Evolutionary conservation across 2,888 invertebrate genomes (phyloP).

Genomic region (Plagodis dolabraria): DNA sequence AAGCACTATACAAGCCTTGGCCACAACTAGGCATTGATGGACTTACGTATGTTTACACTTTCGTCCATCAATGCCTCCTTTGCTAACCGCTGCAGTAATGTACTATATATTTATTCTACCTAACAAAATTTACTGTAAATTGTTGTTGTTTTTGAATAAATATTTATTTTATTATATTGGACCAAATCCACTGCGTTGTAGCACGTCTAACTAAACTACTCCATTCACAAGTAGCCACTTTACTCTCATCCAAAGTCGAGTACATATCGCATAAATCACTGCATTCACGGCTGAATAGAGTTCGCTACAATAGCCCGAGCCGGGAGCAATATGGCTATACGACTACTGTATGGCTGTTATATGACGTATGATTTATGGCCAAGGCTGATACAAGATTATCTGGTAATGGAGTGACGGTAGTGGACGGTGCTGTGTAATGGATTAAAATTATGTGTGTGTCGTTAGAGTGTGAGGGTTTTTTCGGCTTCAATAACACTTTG

Average conservation of each 20-base stretch:
- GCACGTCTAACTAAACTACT: conserved; percentile 3
- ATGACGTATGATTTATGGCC: conserved; percentile 32
- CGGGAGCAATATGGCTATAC: conserved; percentile 36
- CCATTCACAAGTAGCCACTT: conserved; percentile 11
- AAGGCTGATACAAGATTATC: conserved; percentile 32
- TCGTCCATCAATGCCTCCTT: too few species aligned
- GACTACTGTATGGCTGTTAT: neutral
- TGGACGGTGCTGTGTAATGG: neutral
- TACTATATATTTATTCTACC: too few species aligned
- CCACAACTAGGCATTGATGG: too few species aligned
- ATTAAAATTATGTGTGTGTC: too few species aligned
- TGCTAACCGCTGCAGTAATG: too few species aligned
- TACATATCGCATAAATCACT: conserved; percentile 29
- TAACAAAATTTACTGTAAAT: too few species aligned
- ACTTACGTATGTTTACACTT: too few species aligned
- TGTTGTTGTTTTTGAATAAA: too few species aligned
- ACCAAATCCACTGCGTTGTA: conserved; percentile 1
- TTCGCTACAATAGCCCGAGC: conserved; percentile 37
- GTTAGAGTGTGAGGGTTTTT: too few species aligned
- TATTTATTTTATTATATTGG: too few species aligned
- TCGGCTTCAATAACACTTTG: too few species aligned
- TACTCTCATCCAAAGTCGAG: conserved; percentile 15
- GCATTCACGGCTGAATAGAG: conserved; percentile 29
- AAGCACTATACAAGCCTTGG: too few species aligned
- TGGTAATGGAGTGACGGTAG: conserved; percentile 25